Evolutionary conservation across 2,797 vertebrate species (phyloP).

Genomic region (Clarias laeviceps): DNA sequence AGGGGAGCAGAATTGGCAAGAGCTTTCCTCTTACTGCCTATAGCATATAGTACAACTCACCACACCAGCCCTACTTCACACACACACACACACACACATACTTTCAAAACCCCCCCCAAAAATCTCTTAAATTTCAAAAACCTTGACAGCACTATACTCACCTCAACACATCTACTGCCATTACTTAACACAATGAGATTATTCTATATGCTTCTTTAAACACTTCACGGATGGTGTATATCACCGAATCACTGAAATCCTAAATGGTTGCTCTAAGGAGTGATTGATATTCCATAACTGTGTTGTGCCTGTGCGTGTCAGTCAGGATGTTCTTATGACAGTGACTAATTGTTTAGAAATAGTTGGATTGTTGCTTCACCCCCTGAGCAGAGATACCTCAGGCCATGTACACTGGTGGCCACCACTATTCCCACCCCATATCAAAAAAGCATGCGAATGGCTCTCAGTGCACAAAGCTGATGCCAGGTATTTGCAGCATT

Average conservation of each 20-base stretch:
- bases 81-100: neutral
- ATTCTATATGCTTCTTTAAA: neutral
- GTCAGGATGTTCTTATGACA: slow-evolving; percentile 29
- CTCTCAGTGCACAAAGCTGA: slow-evolving; percentile 29
- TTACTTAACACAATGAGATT: neutral
- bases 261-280: neutral
- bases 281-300: slow-evolving; percentile 10
- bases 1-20: slow-evolving; percentile 30
- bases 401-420: slow-evolving; percentile 11
- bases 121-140: neutral
- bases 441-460: slow-evolving; percentile 50
- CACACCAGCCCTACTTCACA: slow-evolving; percentile 22
- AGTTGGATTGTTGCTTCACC: slow-evolving; percentile 31
- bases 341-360: slow-evolving; percentile 44
- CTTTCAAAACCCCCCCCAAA: neutral
- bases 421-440: slow-evolving; percentile 29
- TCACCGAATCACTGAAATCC: neutral
- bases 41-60: slow-evolving; percentile 28
- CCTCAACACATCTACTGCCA: neutral
- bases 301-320: slow-evolving; percentile 6
- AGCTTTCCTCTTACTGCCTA: slow-evolving; percentile 20
- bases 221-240: neutral
- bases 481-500: slow-evolving; percentile 57
- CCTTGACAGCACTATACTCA: neutral
- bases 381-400: slow-evolving; percentile 14